Conservation (phyloP, 2,113 vertebrate genomes). For the Cyprinodon brontotheroides region DNA sequence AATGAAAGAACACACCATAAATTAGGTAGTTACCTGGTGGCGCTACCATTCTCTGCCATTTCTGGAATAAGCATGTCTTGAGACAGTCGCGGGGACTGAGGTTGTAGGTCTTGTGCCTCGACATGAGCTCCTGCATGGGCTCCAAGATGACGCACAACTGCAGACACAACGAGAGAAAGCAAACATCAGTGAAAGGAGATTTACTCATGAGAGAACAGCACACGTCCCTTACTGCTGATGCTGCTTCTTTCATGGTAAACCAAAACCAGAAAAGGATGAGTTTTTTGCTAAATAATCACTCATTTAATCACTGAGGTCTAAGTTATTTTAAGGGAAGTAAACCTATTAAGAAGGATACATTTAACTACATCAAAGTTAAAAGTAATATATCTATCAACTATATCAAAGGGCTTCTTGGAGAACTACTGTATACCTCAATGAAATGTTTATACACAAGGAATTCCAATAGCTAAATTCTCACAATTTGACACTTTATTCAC, state of each 20-base stretch:
- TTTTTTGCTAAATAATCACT: conserved; percentile 47
- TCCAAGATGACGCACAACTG: conserved; percentile 99
- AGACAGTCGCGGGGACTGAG: conserved; percentile 98
- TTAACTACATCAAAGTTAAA: too few species aligned
- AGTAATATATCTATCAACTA: neutral
- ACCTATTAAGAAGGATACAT: too few species aligned
- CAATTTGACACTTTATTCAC: neutral
- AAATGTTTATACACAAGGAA: too few species aligned
- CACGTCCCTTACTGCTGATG: neutral
- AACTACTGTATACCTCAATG: too few species aligned
- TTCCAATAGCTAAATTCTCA: neutral
- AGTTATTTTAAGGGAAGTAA: too few species aligned
- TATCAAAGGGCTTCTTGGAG: neutral
- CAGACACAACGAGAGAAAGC: conserved; percentile 41
- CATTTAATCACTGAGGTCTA: neutral
- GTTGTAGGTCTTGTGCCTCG: conserved; percentile 99
- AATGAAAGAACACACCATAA: neutral
- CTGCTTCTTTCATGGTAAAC: conserved; percentile 23
- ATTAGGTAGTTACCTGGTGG: conserved; percentile 89
- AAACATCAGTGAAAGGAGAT: conserved; percentile 15
- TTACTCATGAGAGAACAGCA: conserved; percentile 9
- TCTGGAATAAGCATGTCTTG: conserved; percentile 99
- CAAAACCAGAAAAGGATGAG: conserved; percentile 38
- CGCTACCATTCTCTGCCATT: conserved; percentile 99
- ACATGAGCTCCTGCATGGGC: conserved; percentile 99